phyloP scores from a whole-genome alignment of 2,797 vertebrate species.

The Lepilemur ruficaudatus region DNA sequence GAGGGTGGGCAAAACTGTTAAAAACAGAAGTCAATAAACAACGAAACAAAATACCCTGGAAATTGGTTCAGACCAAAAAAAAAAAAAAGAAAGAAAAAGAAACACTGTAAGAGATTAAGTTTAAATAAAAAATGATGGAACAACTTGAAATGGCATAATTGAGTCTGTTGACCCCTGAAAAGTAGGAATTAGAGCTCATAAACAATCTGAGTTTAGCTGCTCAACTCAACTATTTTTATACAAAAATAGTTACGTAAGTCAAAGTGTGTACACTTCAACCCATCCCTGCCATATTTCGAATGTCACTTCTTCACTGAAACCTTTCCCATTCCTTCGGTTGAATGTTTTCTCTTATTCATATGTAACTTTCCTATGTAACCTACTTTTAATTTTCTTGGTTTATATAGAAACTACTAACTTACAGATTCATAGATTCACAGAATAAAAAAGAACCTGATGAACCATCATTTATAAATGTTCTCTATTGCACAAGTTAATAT shows the following conservation, averaged over 20 bases:
- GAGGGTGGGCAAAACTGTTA: background rate
- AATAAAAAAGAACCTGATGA: background rate
- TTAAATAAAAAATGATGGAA: background rate
- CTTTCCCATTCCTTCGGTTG: background rate
- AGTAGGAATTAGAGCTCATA: background rate
- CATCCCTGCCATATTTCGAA: background rate
- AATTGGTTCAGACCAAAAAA: background rate
- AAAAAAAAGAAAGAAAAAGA: constrained; percentile 14
- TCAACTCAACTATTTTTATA: background rate
- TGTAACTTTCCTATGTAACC: background rate
- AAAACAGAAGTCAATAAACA: background rate
- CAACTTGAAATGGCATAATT: background rate
- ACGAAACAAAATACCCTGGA: background rate
- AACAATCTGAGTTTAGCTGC: background rate
- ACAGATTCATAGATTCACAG: background rate
- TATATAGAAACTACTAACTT: background rate
- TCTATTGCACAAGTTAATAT: background rate
- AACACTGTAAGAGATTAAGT: background rate
- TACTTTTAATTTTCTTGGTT: background rate
- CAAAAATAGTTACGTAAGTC: background rate
- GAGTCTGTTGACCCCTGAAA: background rate
- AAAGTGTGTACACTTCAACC: background rate
- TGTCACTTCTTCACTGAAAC: background rate
- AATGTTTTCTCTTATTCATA: background rate
- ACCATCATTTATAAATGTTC: background rate